Percentiles rank a stretch among this genome's conserved stretches.
phyloP scores from a whole-genome alignment of 2,888 invertebrate species.

The Poecilus cupreus region DNA sequence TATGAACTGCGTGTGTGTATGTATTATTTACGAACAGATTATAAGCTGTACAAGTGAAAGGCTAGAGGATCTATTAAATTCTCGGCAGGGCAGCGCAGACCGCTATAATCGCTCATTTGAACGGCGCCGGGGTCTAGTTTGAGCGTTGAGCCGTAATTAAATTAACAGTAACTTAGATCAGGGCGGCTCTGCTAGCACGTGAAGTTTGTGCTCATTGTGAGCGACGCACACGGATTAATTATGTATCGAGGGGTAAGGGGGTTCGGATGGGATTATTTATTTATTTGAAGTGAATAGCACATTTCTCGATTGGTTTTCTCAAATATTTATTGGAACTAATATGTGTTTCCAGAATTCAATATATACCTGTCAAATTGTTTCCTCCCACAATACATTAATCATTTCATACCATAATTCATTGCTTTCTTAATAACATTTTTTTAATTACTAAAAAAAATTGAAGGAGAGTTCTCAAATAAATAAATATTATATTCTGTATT shows the following conservation, averaged over 20 bases:
- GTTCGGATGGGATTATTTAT: neutral
- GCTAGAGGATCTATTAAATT: slow-evolving; percentile 43
- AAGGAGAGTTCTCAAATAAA: no score
- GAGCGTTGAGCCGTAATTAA: neutral
- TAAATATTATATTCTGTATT: no score
- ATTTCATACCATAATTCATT: no score
- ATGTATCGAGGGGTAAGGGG: neutral
- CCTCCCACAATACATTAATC: no score
- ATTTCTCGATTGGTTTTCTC: neutral
- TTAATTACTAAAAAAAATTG: no score
- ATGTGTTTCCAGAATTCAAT: neutral
- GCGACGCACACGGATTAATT: neutral
- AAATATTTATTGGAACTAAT: neutral
- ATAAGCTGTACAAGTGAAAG: slow-evolving; percentile 3
- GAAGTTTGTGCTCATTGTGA: neutral
- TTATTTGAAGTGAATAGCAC: neutral
- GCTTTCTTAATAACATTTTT: no score
- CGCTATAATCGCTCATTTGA: slow-evolving; percentile 33
- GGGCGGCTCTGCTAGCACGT: neutral
- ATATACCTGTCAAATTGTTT: no score
- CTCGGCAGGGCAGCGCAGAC: slow-evolving; percentile 18
- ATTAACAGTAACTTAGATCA: slow-evolving; percentile 30
- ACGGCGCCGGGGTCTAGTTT: slow-evolving; percentile 26
- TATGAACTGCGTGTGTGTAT: neutral
- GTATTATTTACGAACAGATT: slow-evolving; percentile 18